Conservation (phyloP, 2,888 invertebrate species). For the Spialia ferax region DNA sequence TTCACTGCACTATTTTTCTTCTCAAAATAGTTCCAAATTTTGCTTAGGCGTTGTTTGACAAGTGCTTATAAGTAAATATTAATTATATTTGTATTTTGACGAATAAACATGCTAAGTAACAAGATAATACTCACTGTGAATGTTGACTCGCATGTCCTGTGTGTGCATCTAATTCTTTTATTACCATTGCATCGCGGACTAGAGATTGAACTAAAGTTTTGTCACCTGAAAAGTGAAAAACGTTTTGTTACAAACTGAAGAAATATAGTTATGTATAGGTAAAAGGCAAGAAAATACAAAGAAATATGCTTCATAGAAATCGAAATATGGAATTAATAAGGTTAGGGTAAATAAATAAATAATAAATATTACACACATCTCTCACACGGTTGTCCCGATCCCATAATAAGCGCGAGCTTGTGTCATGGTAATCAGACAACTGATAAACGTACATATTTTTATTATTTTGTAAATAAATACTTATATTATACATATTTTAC, state of each 20-base stretch:
- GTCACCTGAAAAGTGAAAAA: conserved; percentile 89
- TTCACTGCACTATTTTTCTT: conserved; percentile 30
- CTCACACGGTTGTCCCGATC: no score
- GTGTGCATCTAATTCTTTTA: conserved; percentile 93
- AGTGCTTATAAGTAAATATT: conserved; percentile 29
- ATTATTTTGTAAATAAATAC: no score
- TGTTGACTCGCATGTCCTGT: conserved; percentile 90
- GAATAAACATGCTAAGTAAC: conserved; percentile 61
- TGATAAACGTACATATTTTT: no score
- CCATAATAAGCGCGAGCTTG: no score
- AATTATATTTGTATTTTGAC: background rate
- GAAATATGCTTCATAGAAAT: no score
- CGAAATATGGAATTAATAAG: no score
- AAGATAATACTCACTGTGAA: conserved; percentile 90
- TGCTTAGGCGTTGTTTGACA: conserved; percentile 22
- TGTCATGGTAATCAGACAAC: no score
- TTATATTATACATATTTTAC: no score
- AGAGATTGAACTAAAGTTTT: conserved; percentile 96
- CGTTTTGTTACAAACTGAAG: background rate
- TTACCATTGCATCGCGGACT: conserved; percentile 96
- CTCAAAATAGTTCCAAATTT: conserved; percentile 11
- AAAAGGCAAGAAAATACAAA: background rate
- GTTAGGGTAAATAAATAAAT: no score
- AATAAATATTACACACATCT: no score
- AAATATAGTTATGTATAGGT: background rate